Base-by-base conservation (phyloP, 2,888 invertebrate genomes). In the Troides aeacus region DNA sequence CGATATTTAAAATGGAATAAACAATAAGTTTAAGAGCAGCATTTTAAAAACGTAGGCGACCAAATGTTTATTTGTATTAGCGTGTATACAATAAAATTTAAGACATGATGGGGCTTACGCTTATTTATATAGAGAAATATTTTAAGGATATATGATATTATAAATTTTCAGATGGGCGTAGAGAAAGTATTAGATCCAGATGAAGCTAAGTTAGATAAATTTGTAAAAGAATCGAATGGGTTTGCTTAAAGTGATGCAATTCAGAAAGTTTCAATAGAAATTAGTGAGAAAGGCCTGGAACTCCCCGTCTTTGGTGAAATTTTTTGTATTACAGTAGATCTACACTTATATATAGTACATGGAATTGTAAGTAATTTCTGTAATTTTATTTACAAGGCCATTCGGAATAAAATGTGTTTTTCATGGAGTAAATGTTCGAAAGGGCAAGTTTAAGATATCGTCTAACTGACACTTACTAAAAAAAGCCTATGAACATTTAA, bases 231-330 rank as follows among this genome's bases (percentile, higher is more conserved):
- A 59, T 70, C 81, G 21, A 21, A 80, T 7, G 76, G 84, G 3
- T 83, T 97, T 30, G 85, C 77, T 67, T 93, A 97, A 17, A 94
- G 93, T 76, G 93, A 94, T 74, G 95, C 96, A 17, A 81, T 95
- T 6, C 97, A 98, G 79, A 97, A 97, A 84, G 96, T 97, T 5
- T 96, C 95, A 78, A 95, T 98, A 78, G 96, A 96, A 81, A 95
- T 97, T 0, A 96, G 96, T 81, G 98, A 98, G 84, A 95, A 97
- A 81, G 97, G 98, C 1, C 95, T 96, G 15, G 97, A 97, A 84
- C 56, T 0, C 5, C 21, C 56, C 0, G 6, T n/a, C 18, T 56
- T 56, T 56, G 56, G 56, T 56, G 21, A 21, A 21, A 21, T 56
- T 8, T 21, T 56, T 56, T 46, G 12, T 46, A 15, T 46, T 46